These are phyloP conservation scores for Peromyscus attwateri DNA, from an alignment of 2,797 vertebrate genomes.

Conservation along the genomic window DNA sequence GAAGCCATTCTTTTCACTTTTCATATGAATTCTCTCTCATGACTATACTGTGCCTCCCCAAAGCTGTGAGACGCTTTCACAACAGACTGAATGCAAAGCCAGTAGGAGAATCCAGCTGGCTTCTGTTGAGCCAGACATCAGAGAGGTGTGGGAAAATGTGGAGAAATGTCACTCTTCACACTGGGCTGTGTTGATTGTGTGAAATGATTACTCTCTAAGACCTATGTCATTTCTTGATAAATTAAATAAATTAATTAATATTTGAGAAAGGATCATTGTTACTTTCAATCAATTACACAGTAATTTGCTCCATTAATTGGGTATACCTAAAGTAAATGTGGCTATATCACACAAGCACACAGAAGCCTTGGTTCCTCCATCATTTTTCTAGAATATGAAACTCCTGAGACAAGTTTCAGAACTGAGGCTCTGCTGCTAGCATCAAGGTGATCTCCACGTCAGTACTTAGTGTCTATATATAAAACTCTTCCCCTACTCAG, in stretches of 20 bases:
- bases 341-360: background rate
- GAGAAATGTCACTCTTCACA: background rate
- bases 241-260: background rate
- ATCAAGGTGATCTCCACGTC: background rate
- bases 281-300: conserved; percentile 6
- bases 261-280: background rate
- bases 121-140: background rate
- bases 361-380: background rate
- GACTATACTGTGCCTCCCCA: background rate
- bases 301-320: background rate
- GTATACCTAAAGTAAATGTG: background rate
- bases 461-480: background rate
- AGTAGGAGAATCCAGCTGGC: background rate
- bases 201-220: background rate
- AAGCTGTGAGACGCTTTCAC: background rate
- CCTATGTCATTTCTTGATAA: background rate
- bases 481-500: background rate
- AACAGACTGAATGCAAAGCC: conserved; percentile 1
- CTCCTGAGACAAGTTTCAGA: background rate
- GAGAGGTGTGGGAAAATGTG: conserved; percentile 3
- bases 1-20: background rate
- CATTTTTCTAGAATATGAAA: background rate
- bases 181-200: background rate
- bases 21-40: background rate
- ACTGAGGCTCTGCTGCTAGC: background rate